Conservation (phyloP, 2,113 vertebrate species). For the Leptosomus discolor region DNA sequence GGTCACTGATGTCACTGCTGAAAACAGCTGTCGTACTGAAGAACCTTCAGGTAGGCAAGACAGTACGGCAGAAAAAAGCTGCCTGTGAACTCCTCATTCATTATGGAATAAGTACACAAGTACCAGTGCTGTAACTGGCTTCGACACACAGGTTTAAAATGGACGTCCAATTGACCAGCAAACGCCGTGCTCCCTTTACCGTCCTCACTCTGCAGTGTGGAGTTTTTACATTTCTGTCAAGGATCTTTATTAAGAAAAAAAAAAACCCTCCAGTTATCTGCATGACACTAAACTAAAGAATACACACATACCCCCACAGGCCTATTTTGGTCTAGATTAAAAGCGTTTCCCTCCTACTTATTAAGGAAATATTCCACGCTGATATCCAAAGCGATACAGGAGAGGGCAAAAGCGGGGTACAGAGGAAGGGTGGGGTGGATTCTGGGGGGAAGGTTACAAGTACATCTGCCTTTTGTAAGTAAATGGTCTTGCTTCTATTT, state of each 20-base stretch:
- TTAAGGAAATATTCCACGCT: conserved; percentile 40
- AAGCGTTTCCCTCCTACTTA: conserved; percentile 52
- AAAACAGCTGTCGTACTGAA: neutral
- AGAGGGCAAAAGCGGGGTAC: neutral
- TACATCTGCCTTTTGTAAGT: neutral
- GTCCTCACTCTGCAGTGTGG: conserved; percentile 16
- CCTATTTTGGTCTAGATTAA: conserved; percentile 42
- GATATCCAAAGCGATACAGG: neutral
- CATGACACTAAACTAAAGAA: conserved; percentile 46
- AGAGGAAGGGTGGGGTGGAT: neutral
- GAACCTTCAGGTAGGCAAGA: neutral
- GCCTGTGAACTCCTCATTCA: neutral
- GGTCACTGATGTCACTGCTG: conserved; percentile 34
- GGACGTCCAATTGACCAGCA: conserved; percentile 47
- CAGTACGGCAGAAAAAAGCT: neutral
- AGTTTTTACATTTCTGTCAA: conserved; percentile 15
- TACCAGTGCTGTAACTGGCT: neutral
- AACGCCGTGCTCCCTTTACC: neutral
- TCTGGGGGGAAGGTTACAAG: neutral
- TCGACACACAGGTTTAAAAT: conserved; percentile 48
- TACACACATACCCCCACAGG: conserved; percentile 30
- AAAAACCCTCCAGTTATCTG: neutral
- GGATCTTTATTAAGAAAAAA: neutral
- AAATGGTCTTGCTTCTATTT: neutral
- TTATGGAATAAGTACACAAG: neutral